Evolutionary conservation across 2,797 vertebrate genomes (phyloP).

Genomic region (Xerus rutilus): DNA sequence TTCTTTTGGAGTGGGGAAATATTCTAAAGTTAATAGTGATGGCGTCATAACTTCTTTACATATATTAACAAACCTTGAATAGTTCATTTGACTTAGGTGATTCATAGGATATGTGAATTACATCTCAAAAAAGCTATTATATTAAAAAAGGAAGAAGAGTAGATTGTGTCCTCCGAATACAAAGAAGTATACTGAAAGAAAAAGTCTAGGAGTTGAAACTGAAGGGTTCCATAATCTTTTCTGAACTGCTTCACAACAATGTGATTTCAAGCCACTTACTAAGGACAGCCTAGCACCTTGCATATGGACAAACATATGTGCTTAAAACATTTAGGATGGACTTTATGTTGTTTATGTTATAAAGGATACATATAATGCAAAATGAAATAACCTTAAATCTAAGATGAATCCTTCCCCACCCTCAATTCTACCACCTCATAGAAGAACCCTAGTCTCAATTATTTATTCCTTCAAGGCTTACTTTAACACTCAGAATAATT

Average conservation of each 20-base stretch:
- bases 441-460: conserved; percentile 32
- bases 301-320: conserved; percentile 41
- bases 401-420: conserved; percentile 45
- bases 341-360: conserved; percentile 55
- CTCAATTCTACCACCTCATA: conserved; percentile 17
- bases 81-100: neutral
- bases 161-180: neutral
- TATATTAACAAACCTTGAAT: neutral
- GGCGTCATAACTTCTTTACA: neutral
- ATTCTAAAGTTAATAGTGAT: conserved; percentile 44
- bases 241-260: conserved; percentile 52
- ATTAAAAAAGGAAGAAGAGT: neutral
- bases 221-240: conserved; percentile 2
- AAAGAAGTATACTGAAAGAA: neutral
- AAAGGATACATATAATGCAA: conserved; percentile 39
- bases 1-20: conserved; percentile 16
- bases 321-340: conserved; percentile 26
- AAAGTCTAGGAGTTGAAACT: neutral
- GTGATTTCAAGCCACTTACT: conserved; percentile 35
- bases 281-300: conserved; percentile 38
- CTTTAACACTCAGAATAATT: conserved; percentile 14
- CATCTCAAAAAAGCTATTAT: neutral
- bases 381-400: conserved; percentile 42
- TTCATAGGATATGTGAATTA: neutral
- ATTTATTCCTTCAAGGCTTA: conserved; percentile 55